Evolutionary conservation across 2,888 invertebrate genomes (phyloP).

Genomic region (Caenorhabditis sp.): DNA sequence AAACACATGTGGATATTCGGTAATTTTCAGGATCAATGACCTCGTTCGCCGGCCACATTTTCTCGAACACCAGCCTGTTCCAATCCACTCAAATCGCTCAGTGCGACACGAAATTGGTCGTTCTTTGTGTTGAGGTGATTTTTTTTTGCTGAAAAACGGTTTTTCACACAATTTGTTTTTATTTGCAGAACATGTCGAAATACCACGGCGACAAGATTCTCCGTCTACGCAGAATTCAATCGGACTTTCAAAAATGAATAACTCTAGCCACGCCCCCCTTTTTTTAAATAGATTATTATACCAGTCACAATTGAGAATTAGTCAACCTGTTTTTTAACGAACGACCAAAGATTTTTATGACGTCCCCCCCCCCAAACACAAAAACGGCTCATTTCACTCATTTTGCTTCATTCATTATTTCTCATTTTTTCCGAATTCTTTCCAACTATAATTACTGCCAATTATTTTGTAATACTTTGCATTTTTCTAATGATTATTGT

Average conservation of each 20-base stretch:
- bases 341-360: slow-evolving; percentile 28
- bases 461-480: no score
- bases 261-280: not conserved
- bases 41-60: slow-evolving; percentile 51
- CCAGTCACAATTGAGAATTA: no score
- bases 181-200: slow-evolving; percentile 75
- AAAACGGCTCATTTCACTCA: slow-evolving; percentile 31
- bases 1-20: no score
- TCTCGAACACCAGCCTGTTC: slow-evolving; percentile 57
- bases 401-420: not conserved
- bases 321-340: no score
- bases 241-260: slow-evolving; percentile 6
- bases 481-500: no score
- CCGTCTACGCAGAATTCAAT: slow-evolving; percentile 44
- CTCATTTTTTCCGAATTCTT: not conserved
- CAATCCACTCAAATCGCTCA: slow-evolving; percentile 29
- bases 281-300: not conserved
- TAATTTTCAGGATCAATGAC: slow-evolving; percentile 19
- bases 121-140: slow-evolving; percentile 72
- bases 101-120: slow-evolving; percentile 64
- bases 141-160: not conserved
- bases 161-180: slow-evolving; percentile 1
- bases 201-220: slow-evolving; percentile 70
- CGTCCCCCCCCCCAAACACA: slow-evolving; percentile 6
- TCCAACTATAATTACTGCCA: no score